Percentiles rank a stretch among this genome's conserved stretches.
phyloP scores from a whole-genome alignment of 2,888 invertebrate species.

The Disparrhopalites patrizii region DNA sequence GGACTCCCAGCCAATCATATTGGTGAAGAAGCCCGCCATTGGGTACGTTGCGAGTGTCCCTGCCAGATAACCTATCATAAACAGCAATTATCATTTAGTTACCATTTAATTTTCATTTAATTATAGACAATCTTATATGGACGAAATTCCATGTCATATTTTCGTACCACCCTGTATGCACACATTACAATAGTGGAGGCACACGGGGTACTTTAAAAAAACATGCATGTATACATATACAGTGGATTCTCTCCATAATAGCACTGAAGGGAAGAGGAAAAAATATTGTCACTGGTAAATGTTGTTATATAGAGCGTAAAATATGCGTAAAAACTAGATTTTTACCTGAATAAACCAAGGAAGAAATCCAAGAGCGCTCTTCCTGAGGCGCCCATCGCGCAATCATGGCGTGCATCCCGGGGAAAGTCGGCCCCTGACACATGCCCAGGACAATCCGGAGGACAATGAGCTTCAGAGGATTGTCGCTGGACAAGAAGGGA shows the following conservation, averaged over 20 bases:
- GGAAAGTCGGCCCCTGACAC: conserved; percentile 31
- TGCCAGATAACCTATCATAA: conserved; percentile 55
- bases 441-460: conserved; percentile 29
- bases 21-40: conserved; percentile 51
- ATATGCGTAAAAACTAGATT: background rate
- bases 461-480: conserved; percentile 27
- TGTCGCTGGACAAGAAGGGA: conserved; percentile 25
- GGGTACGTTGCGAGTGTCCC: conserved; percentile 55
- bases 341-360: conserved; percentile 32
- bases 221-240: too few relatives aligned
- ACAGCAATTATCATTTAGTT: too few relatives aligned
- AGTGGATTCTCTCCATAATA: too few relatives aligned
- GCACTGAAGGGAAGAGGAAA: too few relatives aligned
- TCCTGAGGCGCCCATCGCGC: conserved; percentile 30
- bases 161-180: too few relatives aligned
- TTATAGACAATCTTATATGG: background rate
- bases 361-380: conserved; percentile 30
- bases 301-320: too few relatives aligned
- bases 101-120: background rate
- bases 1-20: conserved; percentile 52
- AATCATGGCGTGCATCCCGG: conserved; percentile 33
- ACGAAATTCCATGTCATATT: background rate
- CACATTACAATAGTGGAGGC: too few relatives aligned
- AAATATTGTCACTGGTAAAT: too few relatives aligned
- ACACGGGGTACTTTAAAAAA: too few relatives aligned